Evolutionary conservation across 2,797 vertebrate genomes (phyloP).

Genomic region (Fistularia tabacaria): DNA sequence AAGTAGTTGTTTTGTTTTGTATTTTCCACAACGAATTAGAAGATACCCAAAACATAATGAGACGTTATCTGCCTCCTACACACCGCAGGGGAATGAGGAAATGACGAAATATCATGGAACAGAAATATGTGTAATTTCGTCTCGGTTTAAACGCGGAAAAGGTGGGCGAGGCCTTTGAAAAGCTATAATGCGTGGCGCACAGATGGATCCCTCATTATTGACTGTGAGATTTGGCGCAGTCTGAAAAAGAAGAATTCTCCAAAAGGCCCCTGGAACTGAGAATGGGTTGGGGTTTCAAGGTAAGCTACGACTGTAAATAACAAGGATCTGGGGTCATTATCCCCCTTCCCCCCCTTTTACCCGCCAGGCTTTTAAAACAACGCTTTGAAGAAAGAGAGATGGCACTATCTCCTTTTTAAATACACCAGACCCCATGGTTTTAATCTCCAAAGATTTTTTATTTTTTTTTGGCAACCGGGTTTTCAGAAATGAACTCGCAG

Average conservation of each 20-base stretch:
- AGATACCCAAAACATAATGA: too few relatives aligned
- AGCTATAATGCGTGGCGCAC: slow-evolving; percentile 24
- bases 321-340: slow-evolving; percentile 5
- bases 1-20: too few relatives aligned
- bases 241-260: slow-evolving; percentile 47
- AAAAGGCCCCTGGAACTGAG: slow-evolving; percentile 21
- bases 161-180: slow-evolving; percentile 28
- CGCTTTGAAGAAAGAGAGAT: slow-evolving; percentile 10
- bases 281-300: too few relatives aligned
- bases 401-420: slow-evolving; percentile 13
- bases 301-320: too few relatives aligned
- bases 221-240: slow-evolving; percentile 61
- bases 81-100: slow-evolving; percentile 1
- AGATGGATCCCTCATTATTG: slow-evolving; percentile 54
- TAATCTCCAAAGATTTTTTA: slow-evolving; percentile 23
- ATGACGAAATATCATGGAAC: slow-evolving; percentile 27
- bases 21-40: too few relatives aligned
- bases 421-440: slow-evolving; percentile 6
- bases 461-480: too few relatives aligned
- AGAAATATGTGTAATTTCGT: slow-evolving; percentile 23
- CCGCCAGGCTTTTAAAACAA: slow-evolving; percentile 1
- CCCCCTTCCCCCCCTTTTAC: neutral
- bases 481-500: neutral
- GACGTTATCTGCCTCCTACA: too few relatives aligned
- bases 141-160: slow-evolving; percentile 27